Evolutionary conservation across 1,140 invertebrate genomes (phyloP).

Genomic region (Zophobas atratus): DNA sequence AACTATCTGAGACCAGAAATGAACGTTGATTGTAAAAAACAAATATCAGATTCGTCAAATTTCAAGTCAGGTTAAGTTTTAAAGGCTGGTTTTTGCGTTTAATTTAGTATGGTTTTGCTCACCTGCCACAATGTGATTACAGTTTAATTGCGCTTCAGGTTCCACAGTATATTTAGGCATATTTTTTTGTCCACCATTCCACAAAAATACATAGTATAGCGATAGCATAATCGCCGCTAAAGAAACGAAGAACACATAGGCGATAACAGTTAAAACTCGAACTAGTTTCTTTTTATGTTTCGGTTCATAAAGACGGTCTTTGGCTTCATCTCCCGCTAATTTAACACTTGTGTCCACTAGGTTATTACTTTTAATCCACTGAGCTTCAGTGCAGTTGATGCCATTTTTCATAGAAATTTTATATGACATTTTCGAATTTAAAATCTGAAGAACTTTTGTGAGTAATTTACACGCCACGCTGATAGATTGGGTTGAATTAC

Average conservation of each 20-base stretch:
- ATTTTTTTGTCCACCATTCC: constrained; percentile 75
- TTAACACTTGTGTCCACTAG: constrained; percentile 75
- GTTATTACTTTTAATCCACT: constrained; percentile 64
- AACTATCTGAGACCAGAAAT: too few species aligned
- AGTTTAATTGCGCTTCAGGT: constrained; percentile 24
- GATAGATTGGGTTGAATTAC: constrained; percentile 41
- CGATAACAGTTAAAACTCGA: constrained; percentile 94
- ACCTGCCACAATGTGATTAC: constrained; percentile 51
- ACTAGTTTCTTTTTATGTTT: constrained; percentile 90
- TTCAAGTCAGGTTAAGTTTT: too few species aligned
- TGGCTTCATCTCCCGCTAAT: constrained; percentile 83
- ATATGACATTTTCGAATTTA: constrained; percentile 62
- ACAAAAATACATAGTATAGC: constrained; percentile 96
- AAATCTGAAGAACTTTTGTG: constrained; percentile 43
- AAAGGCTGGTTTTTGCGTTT: too few species aligned
- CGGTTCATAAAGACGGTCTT: constrained; percentile 85
- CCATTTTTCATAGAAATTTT: constrained; percentile 63
- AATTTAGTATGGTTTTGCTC: constrained; percentile 17
- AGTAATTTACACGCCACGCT: constrained; percentile 51
- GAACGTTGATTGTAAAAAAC: too few species aligned
- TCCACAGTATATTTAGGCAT: constrained; percentile 49
- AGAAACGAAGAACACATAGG: constrained; percentile 96
- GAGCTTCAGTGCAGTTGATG: constrained; percentile 61
- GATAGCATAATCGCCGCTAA: constrained; percentile 95
- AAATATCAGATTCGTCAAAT: too few species aligned